Conservation (phyloP, 2,113 vertebrate species). For the Burhinus bistriatus region DNA sequence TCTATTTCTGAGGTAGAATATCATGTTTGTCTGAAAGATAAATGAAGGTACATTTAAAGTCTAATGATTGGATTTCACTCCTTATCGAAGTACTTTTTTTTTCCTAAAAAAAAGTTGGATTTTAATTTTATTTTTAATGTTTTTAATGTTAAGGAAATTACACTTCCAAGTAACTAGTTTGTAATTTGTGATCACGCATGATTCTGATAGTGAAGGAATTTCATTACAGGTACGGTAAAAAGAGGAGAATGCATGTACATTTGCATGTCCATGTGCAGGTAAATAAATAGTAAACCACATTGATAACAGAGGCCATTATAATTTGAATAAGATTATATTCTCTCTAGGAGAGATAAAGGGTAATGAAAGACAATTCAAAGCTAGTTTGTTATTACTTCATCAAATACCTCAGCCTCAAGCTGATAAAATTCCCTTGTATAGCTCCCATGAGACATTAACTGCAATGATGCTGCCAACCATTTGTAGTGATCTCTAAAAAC, state of each 20-base stretch:
- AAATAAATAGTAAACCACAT: slow-evolving; percentile 80
- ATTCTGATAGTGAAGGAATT: slow-evolving; percentile 75
- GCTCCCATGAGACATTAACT: slow-evolving; percentile 70
- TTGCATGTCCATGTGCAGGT: slow-evolving; percentile 73
- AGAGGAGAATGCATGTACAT: slow-evolving; percentile 61
- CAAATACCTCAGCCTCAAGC: slow-evolving; percentile 76
- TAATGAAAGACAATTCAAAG: slow-evolving; percentile 82
- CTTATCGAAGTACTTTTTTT: slow-evolving; percentile 54
- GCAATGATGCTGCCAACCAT: slow-evolving; percentile 64
- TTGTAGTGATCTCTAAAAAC: slow-evolving; percentile 77
- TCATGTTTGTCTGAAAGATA: slow-evolving; percentile 52
- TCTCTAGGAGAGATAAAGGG: slow-evolving; percentile 78
- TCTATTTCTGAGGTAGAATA: slow-evolving; percentile 25
- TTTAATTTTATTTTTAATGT: slow-evolving; percentile 63
- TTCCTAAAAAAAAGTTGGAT: slow-evolving; percentile 15
- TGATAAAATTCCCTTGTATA: slow-evolving; percentile 72
- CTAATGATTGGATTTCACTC: slow-evolving; percentile 66
- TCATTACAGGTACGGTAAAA: slow-evolving; percentile 71
- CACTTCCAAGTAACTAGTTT: slow-evolving; percentile 69
- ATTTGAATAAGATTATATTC: slow-evolving; percentile 84
- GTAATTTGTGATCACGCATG: slow-evolving; percentile 74
- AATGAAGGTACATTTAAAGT: slow-evolving; percentile 56
- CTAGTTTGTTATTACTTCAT: slow-evolving; percentile 82
- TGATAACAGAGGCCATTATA: slow-evolving; percentile 81
- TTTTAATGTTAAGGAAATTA: slow-evolving; percentile 68